A percentile compares a stretch with the other conserved stretches of the same genome.
These are phyloP conservation scores for Psittacus erithacus DNA, from an alignment of 2,113 vertebrate genomes.

Conservation along the genomic window DNA sequence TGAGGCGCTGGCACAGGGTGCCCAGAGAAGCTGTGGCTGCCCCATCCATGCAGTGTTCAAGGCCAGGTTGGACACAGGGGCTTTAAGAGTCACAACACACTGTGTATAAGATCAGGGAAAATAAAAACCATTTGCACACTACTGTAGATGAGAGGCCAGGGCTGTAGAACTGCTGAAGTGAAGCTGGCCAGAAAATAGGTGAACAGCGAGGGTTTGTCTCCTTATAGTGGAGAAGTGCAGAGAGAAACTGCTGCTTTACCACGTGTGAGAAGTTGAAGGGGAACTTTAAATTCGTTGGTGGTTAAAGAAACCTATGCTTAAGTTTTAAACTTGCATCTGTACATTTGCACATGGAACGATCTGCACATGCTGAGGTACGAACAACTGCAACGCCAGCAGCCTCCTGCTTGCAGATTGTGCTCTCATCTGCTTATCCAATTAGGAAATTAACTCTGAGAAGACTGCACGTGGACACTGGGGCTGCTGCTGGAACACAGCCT, in stretches of 20 bases:
- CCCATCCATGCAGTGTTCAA: neutral
- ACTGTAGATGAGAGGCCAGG: neutral
- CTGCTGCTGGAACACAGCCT: neutral
- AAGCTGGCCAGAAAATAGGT: neutral
- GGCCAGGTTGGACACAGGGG: neutral
- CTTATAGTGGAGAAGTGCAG: neutral
- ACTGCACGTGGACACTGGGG: neutral
- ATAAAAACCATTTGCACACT: neutral
- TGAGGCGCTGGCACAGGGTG: neutral
- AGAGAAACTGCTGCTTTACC: neutral
- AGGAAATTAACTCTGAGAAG: conserved; percentile 11
- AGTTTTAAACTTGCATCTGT: neutral
- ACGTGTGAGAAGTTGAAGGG: neutral
- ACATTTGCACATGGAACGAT: neutral
- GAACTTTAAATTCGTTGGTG: neutral
- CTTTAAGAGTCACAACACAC: neutral
- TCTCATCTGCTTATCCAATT: conserved; percentile 24
- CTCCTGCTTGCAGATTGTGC: neutral
- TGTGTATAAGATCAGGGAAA: neutral
- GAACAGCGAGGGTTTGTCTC: neutral
- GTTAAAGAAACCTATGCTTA: neutral
- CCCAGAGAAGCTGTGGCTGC: neutral
- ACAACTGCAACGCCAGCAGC: neutral
- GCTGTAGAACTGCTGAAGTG: neutral
- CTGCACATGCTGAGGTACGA: neutral